Base-by-base conservation (phyloP, 2,797 vertebrate species). In the Hemibagrus guttatus region DNA sequence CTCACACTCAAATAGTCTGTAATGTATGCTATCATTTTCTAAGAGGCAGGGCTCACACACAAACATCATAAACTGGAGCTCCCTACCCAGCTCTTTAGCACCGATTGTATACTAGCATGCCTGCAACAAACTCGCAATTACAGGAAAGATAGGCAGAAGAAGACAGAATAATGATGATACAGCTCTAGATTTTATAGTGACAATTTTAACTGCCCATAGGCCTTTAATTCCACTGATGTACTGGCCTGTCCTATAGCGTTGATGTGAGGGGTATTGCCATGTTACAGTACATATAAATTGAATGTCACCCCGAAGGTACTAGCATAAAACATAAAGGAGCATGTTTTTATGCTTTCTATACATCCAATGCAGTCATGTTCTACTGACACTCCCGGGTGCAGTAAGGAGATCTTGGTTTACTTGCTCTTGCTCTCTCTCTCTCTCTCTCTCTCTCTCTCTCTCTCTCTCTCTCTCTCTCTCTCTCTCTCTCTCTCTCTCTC, bases 201-300 rank as follows among this genome's bases (percentile, higher is more conserved):
- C 91, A 90, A 85, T 90, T 92, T 92, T 88, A 91, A 90, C 86
- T 71, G 84, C 72, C 81, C 75, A 84, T 80, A 79, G 85, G 52
- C 39, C 46, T 90, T 83, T 84, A 84, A 87, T 35, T 71, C 28
- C 19, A 85, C 87, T 93, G 93, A 94, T 94, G 92, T 92, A 93
- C 88, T 90, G 88, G 84, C 89, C 80, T 93, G 90, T 92, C 92
- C 88, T 86, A 85, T 86, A 90, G 68, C 26, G 5, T 8, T 71
- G 76, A 85, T 81, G 76, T 85, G 42, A 11, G 21, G 52, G 71
- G 63, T 46, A 58, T 68, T 59, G 76, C 58, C 39, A 82, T n/a
- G 39, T 63, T 56, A 58, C 35, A 87, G 68, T 58, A 81, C 54
- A 83, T 68, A 87, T 83, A 87, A 83, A 87, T 49, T 78, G 59